Base-by-base conservation (phyloP, 2,113 vertebrate species). In the Ammospiza caudacuta region DNA sequence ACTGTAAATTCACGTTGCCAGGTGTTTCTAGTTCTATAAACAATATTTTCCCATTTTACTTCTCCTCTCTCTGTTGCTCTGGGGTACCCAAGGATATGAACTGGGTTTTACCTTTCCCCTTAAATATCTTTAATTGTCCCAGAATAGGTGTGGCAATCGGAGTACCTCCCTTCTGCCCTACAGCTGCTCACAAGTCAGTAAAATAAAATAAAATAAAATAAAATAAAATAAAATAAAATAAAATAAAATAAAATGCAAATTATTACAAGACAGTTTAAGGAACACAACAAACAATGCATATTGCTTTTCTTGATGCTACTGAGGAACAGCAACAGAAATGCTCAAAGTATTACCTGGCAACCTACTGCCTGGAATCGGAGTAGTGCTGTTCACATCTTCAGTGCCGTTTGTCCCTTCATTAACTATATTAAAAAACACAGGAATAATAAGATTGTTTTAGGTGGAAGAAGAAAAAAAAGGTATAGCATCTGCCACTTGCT, bases 281-380 rank as follows among this genome's bases (percentile, higher is more conserved):
- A 17, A 86, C 14, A 66, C 20, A 69, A 13, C 29, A 93, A 69
- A 13, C 29, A 93, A 81, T 9, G 83, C 3, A 28, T 19, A 79
- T 1, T 24, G 35, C 4, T 85, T 54, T 91, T 73, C 58, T 89
- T 0, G 0, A 46, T 64, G 44, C 18, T 72, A 43, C 47, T 14
- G 17, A 89, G 62, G 28, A 87, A 67, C 13, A 94, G 52, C 25
- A 95, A 87, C 6, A 84, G 76, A 91, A 91, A 89, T 35, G 39
- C 5, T 28, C 20, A 13, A 52, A 74, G 12, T 33, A 61, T 89
- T 95, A 95, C 94, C 67, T 90, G 80, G 16, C 1, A 12, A 81
- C 0, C 3, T 5, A 15, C 1, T 0, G 3, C 3, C 29, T 51
- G 49, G 21, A 69, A 2, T 35, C 0, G 0, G 9, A 72, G n/a